Evolutionary conservation across 2,888 invertebrate species (phyloP), one percentile per base, ranked within the genome.

Genomic region (Perizoma flavofasciatum): DNA sequence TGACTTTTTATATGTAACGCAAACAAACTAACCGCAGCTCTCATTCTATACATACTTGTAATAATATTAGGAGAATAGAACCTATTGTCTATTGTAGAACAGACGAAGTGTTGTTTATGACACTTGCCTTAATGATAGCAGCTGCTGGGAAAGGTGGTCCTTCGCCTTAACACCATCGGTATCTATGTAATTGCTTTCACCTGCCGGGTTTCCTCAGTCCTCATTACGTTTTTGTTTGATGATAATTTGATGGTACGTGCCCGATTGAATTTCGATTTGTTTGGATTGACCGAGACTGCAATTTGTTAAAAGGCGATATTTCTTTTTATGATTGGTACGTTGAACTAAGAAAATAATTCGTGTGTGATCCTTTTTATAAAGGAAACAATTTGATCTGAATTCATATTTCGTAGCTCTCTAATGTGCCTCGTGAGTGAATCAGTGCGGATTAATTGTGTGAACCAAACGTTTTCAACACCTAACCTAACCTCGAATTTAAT

Each of bases 61-160:
- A 71, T 71, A 75, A 75, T 71, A 74, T 77, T 61, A 63, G 59
- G 65, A 62, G 55, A 61, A 61, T 49, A 58, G 63, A 64, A 64
- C 57, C 67, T 66, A 72, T 74, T 79, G 77, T 71, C 76, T 75
- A 80, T 83, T 83, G 79, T 79, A 77, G 75, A 71, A 76, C 73
- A 81, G 82, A 82, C 75, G 70, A 76, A 67, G 80, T 80, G 83
- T 87, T 83, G 78, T 86, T 86, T 83, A 85, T 81, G 85, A 85
- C 86, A 82, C 83, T 80, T 80, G 72, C 72, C 70, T 77, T 77
- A 81, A 81, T 77, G 73, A 78, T 59, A 74, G 83, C 89, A 89
- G 88, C 82, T 90, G 89, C 41, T 47, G 50, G 51, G 75, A 70
- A 72, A 75, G 74, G 76, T 74, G 74, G 70, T 61, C 59, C 61